Conservation (phyloP, 2,113 vertebrate species). For the Donacobius atricapilla region DNA sequence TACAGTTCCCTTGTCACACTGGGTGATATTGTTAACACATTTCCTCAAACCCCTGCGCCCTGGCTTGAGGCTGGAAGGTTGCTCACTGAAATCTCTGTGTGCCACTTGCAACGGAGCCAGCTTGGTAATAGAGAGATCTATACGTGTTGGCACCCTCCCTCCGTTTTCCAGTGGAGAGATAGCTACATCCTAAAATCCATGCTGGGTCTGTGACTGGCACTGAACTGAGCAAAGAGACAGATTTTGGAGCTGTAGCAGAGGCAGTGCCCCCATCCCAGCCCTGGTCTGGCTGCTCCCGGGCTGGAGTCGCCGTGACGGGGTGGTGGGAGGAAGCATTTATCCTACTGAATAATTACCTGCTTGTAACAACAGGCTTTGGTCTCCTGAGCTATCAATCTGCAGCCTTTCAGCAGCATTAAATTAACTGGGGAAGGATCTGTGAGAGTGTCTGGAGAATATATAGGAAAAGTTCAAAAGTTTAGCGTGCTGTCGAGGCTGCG, state of each 20-base stretch:
- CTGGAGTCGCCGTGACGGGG: accelerated
- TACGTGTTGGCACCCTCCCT: neutral
- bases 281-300: accelerated
- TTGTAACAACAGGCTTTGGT: neutral
- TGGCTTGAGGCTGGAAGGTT: neutral
- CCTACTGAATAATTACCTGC: neutral
- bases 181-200: neutral
- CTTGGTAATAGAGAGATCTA: neutral
- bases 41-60: neutral
- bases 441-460: neutral
- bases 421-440: neutral
- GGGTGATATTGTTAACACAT: neutral
- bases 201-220: neutral
- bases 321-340: neutral
- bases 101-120: neutral
- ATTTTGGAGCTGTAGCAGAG: neutral
- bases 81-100: neutral
- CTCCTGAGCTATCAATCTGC: neutral
- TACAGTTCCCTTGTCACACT: neutral
- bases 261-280: neutral
- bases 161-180: neutral
- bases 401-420: conserved; percentile 2
- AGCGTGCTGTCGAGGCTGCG: neutral
- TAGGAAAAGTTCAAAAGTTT: conserved; percentile 42
- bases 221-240: accelerated